phyloP scores from a whole-genome alignment of 2,888 invertebrate genomes.

The Dendrolimus pini region DNA sequence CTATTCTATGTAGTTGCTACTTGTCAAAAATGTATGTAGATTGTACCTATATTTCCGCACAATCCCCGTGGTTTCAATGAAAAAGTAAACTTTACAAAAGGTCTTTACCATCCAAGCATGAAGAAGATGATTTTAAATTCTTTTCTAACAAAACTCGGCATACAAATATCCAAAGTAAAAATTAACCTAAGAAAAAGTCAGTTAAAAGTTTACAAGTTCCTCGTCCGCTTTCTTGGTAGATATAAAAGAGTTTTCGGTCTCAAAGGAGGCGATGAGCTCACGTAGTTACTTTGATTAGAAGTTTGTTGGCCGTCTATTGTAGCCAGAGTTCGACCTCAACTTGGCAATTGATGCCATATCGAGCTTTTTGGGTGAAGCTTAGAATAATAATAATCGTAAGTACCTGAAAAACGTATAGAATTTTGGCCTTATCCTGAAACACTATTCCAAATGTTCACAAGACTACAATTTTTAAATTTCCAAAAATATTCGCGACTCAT shows the following conservation, averaged over 20 bases:
- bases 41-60: too few species aligned
- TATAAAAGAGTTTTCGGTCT: conserved; percentile 47
- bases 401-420: too few species aligned
- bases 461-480: too few species aligned
- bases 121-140: background rate
- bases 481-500: too few species aligned
- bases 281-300: conserved; percentile 55
- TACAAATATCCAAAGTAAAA: conserved; percentile 16
- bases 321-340: background rate
- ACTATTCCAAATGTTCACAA: too few species aligned
- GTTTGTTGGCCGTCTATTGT: conserved; percentile 32
- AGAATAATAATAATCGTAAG: too few species aligned
- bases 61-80: too few species aligned
- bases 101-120: background rate
- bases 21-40: too few species aligned
- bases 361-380: too few species aligned
- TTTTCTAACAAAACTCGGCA: background rate
- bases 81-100: too few species aligned
- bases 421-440: conserved; percentile 8
- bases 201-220: conserved; percentile 32
- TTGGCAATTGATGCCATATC: conserved; percentile 1
- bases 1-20: too few species aligned
- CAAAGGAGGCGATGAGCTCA: conserved; percentile 47
- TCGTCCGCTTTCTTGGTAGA: conserved; percentile 34
- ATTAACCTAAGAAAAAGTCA: conserved; percentile 17